Conservation (phyloP, 2,113 vertebrate genomes). For the Orthonyx spaldingii region DNA sequence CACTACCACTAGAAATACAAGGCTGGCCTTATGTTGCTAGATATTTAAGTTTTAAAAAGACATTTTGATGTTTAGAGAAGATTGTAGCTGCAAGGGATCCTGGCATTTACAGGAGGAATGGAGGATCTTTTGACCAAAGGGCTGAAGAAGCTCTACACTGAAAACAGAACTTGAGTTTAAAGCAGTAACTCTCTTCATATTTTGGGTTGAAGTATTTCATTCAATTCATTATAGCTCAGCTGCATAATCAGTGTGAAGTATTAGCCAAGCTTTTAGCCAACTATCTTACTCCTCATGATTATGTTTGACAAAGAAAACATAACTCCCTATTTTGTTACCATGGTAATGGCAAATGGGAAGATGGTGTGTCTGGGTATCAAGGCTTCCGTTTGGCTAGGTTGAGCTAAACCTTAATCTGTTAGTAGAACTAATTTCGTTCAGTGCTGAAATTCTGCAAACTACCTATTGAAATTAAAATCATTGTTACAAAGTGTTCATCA, state of each 20-base stretch:
- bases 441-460: background rate
- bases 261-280: background rate
- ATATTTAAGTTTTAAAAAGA: background rate
- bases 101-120: background rate
- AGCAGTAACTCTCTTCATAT: background rate
- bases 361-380: background rate
- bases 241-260: background rate
- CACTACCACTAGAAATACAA: background rate
- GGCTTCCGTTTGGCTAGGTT: background rate
- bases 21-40: background rate
- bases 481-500: background rate
- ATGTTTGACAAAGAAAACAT: background rate
- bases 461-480: background rate
- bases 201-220: background rate
- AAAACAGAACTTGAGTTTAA: background rate
- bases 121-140: background rate
- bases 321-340: background rate
- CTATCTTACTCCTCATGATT: background rate
- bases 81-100: background rate
- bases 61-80: background rate
- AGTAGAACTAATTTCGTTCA: background rate
- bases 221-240: background rate
- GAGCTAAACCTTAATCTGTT: background rate
- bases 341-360: background rate
- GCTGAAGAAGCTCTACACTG: background rate